Evolutionary conservation across 2,888 invertebrate species (phyloP).

Genomic region (Tromatobia lineatoria): DNA sequence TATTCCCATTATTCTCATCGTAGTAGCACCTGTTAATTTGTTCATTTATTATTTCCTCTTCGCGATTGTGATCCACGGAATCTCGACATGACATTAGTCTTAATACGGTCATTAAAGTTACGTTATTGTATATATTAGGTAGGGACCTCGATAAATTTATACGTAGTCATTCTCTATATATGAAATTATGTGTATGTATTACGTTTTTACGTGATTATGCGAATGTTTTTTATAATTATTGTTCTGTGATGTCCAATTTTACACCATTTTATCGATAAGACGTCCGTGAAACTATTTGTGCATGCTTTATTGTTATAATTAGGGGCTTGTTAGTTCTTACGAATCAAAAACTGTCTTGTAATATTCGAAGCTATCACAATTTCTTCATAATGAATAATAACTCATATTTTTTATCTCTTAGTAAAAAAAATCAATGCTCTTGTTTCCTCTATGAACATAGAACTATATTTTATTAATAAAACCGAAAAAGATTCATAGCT

Average conservation of each 20-base stretch:
- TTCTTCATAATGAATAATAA: not conserved
- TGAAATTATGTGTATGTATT: constrained; percentile 37
- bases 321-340: constrained; percentile 1
- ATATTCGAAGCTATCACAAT: not conserved
- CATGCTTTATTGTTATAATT: constrained; percentile 46
- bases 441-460: not conserved
- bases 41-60: constrained; percentile 39
- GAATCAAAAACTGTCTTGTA: not conserved
- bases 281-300: constrained; percentile 33
- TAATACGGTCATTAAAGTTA: constrained; percentile 46
- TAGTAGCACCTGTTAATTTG: constrained; percentile 50
- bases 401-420: not conserved
- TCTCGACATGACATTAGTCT: constrained; percentile 70
- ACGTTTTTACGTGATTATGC: constrained; percentile 53
- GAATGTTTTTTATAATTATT: constrained; percentile 54
- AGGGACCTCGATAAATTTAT: constrained; percentile 62
- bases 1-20: constrained; percentile 62
- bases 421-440: not conserved
- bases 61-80: constrained; percentile 66
- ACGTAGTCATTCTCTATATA: constrained; percentile 44
- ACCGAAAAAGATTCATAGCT: not conserved
- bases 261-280: constrained; percentile 50
- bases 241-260: constrained; percentile 65
- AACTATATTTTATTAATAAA: not conserved
- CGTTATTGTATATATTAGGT: constrained; percentile 69